These are phyloP conservation scores for Helleia helle DNA, from an alignment of 2,888 invertebrate genomes.

Conservation along the genomic window DNA sequence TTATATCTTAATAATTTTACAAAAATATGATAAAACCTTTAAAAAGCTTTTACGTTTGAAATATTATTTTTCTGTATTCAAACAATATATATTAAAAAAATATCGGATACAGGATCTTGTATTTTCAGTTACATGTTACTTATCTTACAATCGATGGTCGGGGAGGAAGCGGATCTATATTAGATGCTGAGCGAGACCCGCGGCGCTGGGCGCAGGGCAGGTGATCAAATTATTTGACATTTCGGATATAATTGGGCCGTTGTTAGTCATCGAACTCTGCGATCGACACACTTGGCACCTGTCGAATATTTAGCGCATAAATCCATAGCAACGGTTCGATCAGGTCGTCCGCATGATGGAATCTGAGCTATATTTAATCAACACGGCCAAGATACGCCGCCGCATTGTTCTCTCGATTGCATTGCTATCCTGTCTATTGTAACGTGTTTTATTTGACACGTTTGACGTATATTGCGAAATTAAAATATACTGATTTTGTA, in stretches of 20 bases:
- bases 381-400: constrained; percentile 53
- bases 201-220: constrained; percentile 34
- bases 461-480: constrained; percentile 25
- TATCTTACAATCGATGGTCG: neutral
- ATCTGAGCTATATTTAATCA: constrained; percentile 72
- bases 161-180: constrained; percentile 6
- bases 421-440: constrained; percentile 42
- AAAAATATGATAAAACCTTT: too few relatives aligned
- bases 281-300: constrained; percentile 75
- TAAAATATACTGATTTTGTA: neutral
- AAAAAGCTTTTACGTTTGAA: too few relatives aligned
- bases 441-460: constrained; percentile 52
- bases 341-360: constrained; percentile 60
- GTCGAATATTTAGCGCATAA: constrained; percentile 73
- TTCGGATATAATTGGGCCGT: constrained; percentile 70
- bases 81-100: too few relatives aligned
- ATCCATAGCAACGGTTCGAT: constrained; percentile 68
- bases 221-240: constrained; percentile 71
- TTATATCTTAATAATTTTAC: too few relatives aligned
- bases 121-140: neutral
- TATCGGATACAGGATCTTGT: neutral
- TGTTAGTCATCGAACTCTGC: constrained; percentile 72
- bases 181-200: constrained; percentile 22
- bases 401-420: constrained; percentile 63
- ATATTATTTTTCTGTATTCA: too few relatives aligned